Evolutionary conservation across 2,888 invertebrate genomes (phyloP).

Genomic region (Podabrus alpinus): DNA sequence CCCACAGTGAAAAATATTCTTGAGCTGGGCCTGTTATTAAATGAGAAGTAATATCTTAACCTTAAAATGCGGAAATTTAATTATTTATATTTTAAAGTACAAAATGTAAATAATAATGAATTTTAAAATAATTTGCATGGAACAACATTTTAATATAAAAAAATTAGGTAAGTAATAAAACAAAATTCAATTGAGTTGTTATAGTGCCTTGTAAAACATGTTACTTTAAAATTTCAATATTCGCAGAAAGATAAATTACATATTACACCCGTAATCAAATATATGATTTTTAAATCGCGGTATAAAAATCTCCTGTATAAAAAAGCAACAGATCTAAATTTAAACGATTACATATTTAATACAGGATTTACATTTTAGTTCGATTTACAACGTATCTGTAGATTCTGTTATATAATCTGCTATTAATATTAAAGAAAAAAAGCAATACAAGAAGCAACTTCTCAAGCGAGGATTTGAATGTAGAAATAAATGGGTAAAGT

Average conservation of each 20-base stretch:
- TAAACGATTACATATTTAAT: conserved; percentile 38
- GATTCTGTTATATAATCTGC: conserved; percentile 33
- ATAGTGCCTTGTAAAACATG: not conserved
- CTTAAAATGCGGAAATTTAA: no score
- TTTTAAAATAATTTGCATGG: no score
- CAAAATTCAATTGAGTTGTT: not conserved
- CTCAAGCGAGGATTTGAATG: conserved; percentile 35
- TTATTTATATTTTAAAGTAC: no score
- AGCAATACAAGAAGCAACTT: conserved; percentile 33
- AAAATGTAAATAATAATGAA: no score
- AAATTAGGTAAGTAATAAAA: not conserved
- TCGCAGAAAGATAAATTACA: not conserved
- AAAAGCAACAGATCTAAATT: conserved; percentile 34
- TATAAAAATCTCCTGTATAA: conserved; percentile 28
- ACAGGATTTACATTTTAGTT: conserved; percentile 34
- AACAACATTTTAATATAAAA: not conserved
- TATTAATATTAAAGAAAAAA: conserved; percentile 37
- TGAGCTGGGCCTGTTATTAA: no score
- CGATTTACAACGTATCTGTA: conserved; percentile 36
- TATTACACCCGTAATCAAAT: not conserved
- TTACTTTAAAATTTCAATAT: not conserved
- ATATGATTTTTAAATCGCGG: not conserved
- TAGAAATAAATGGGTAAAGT: conserved; percentile 38
- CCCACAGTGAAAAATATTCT: no score
- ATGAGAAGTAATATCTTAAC: no score